Base-by-base conservation (phyloP, 2,888 invertebrate genomes). In the Malthinus flaveolus region DNA sequence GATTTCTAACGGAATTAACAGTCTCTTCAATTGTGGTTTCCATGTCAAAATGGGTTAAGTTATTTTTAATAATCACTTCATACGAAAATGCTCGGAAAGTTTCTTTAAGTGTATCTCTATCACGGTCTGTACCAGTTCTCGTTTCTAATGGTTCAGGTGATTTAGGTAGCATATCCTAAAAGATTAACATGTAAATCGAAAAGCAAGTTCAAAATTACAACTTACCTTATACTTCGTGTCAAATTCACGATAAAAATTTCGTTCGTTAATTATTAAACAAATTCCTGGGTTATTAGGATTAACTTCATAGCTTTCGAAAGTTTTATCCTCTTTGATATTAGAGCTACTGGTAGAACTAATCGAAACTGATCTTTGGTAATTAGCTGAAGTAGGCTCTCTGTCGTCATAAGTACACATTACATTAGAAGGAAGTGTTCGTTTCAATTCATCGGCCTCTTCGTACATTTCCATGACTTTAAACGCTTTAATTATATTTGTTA, bases 221-320 rank as follows among this genome's bases (percentile, higher is more conserved):
- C 49, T 59, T 61, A 68, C 69, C 39, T 13, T 1, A 15, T 42
- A 63, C 9, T 66, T 10, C 13, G 50, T 5, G 33, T 69, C 60
- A 11, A 61, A 49, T 57, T 75, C 74, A 10, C 63, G 71, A 62
- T 73, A 71, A 65, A 79, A 79, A 6, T 65, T 12, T 55, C 73
- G 68, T 61, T 81, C 78, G 62, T 80, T 79, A 7, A 81, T 76
- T 47, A 81, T 79, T 9, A 82, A 62, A 53, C 79, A 76, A 23
- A 76, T 62, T 31, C 79, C 80, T 8, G 76, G 75, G 42, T 65
- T 65, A 5, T 68, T 53, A 6, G 68, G 66, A 64, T 77, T 61
- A 10, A 77, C 69, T 1, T 54, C 1, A 59, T 76, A 77, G 37
- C 45, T 49, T 35, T 62, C 61, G n/a, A 62, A 63, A 5, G 31